These are phyloP conservation scores for Sardina pilchardus DNA, from an alignment of 2,113 vertebrate species.

Conservation along the genomic window DNA sequence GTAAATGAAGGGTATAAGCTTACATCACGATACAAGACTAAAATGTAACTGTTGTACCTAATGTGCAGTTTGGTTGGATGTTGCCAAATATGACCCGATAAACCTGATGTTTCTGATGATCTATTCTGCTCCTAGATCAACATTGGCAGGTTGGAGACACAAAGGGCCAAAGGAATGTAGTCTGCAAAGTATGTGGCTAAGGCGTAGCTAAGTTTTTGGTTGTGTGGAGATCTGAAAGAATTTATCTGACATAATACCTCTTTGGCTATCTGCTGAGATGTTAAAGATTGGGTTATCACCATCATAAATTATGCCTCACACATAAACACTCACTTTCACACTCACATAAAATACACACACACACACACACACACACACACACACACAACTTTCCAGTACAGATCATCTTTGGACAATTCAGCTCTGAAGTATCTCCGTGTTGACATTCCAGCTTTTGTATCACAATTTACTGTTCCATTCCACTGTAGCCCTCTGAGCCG, in stretches of 20 bases:
- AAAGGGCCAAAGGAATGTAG: too few species aligned
- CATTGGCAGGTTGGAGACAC: too few species aligned
- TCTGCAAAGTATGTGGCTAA: too few species aligned
- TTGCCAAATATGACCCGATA: too few species aligned
- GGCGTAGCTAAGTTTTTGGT: too few species aligned
- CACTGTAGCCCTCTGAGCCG: not conserved
- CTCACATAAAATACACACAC: not conserved
- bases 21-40: too few species aligned
- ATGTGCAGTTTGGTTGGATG: too few species aligned
- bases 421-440: not conserved
- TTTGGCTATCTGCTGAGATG: not conserved
- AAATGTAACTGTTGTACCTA: too few species aligned
- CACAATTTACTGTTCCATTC: not conserved
- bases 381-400: not conserved
- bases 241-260: not conserved
- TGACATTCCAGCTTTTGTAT: not conserved
- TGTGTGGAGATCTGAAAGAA: too few species aligned
- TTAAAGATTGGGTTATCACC: not conserved
- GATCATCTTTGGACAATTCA: not conserved
- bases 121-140: too few species aligned
- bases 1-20: too few species aligned
- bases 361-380: not conserved
- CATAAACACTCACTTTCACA: not conserved
- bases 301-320: not conserved
- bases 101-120: too few species aligned